Evolutionary conservation across 2,888 invertebrate genomes (phyloP), one percentile per base, ranked within the genome.

Genomic region (Prenolepis imparis): DNA sequence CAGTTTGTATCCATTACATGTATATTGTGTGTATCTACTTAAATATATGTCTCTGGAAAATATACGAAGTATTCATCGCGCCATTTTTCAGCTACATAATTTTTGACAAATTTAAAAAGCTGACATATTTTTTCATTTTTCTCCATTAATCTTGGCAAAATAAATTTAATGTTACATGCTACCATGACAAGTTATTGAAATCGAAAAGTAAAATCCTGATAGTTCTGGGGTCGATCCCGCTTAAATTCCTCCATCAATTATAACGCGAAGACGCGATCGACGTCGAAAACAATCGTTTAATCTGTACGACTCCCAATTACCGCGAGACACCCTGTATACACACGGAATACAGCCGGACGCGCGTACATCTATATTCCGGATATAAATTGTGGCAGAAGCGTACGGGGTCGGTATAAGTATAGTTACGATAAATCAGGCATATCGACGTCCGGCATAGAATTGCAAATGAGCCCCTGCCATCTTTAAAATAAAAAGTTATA

Each of bases 361-460:
- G 78, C 61, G 78, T 67, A 80, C 72, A 80, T 75, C 81, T 82
- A 78, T 84, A 86, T 82, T 86, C 86, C 48, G 83, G 90, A 91
- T 89, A 92, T 92, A 91, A 92, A 91, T 91, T 91, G 91, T 82
- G 87, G 86, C 89, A 87, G 91, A 90, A 89, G 83, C 87, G 84
- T 81, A 87, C 83, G 74, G 90, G 74, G 83, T 84, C 84, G 82
- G 84, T 91, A 90, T 91, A 91, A 93, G 92, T 92, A 92, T 92
- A 92, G 93, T 92, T 91, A 93, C 94, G 93, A 94, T 94, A 94
- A 94, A 94, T 94, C 94, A 94, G 91, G 92, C 93, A 92, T 94
- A 94, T 94, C 93, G 94, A 94, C 93, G 93, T 93, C 90, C 92
- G 91, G 93, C 91, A 93, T 94, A 93, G 94, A 94, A 94, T 94